Evolutionary conservation across 2,888 invertebrate species (phyloP), one percentile per base, ranked within the genome.

Genomic region (Eubasilissa splendida): DNA sequence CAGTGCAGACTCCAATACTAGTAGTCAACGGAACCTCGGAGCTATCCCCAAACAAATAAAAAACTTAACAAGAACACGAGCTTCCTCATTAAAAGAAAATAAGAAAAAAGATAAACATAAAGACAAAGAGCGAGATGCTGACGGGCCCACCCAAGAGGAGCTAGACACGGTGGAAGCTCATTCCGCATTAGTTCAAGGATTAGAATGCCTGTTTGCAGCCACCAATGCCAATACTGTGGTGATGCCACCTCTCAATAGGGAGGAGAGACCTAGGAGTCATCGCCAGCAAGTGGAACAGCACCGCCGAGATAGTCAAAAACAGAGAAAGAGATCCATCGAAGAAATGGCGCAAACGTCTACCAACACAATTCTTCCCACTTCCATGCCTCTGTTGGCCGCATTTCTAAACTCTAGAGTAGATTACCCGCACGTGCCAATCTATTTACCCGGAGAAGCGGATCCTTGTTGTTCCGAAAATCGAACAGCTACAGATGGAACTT

Each of bases 31-130:
- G 87, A 93, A 93, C 87, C 91, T 94, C 85, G 94, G 94, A 81
- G 94, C 94, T 83, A 94, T 93, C 87, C 94, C 94, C 80, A 94
- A 95, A 87, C 93, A 93, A 88, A 88, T 90, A 85, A 91, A 90
- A 90, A 90, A 90, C 88, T 89, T 89, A 88, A 88, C 89, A 84
- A 87, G 92, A 88, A 87, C 90, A 85, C 86, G 92, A 85, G 88
- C 92, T 84, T 92, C 92, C 54, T 92, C 92, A 10, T 91, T 92
- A 78, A 91, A 91, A 86, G 91, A 91, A 86, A 91, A 91, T 87
- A 90, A 90, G 86, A 90, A 89, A 86, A 88, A 87, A 86, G 91
- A 91, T 76, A 89, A 86, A 84, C 84, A 65, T 14, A 80, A 80
- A 73, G 79, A 80, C 9, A 90, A 88, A 80, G 89, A 90, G 66